These are phyloP conservation scores for Timema cristinae DNA, from an alignment of 2,888 invertebrate species.

Conservation along the genomic window DNA sequence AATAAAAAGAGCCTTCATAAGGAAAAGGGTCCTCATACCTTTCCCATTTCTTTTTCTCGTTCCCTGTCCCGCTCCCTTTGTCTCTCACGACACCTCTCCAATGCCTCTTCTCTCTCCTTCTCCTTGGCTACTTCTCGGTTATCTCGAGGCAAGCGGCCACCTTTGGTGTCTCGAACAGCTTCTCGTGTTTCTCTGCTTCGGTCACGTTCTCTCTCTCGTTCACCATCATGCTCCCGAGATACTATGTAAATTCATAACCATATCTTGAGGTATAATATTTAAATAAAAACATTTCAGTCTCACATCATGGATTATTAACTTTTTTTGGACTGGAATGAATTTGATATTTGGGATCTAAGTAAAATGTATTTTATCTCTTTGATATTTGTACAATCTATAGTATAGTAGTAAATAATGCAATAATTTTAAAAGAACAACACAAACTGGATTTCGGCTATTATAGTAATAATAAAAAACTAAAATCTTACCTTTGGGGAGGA, in stretches of 20 bases:
- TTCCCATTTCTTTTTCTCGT: constrained; percentile 29
- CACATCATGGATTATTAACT: neutral
- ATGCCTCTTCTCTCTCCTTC: constrained; percentile 60
- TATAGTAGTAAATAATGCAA: too few species aligned
- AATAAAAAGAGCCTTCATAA: too few species aligned
- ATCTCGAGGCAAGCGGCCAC: constrained; percentile 21
- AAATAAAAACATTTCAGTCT: constrained; percentile 12
- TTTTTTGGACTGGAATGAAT: too few species aligned
- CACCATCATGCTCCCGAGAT: constrained; percentile 21
- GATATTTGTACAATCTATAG: too few species aligned
- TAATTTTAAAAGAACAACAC: too few species aligned
- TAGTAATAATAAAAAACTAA: neutral
- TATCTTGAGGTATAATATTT: too few species aligned
- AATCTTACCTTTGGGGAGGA: constrained; percentile 22
- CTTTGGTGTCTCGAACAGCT: constrained; percentile 13
- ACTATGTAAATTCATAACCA: too few species aligned
- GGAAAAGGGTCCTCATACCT: constrained; percentile 22
- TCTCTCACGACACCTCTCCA: constrained; percentile 54
- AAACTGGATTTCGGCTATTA: too few species aligned
- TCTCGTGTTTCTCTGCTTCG: constrained; percentile 18
- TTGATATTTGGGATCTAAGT: too few species aligned
- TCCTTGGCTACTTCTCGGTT: constrained; percentile 54
- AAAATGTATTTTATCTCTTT: too few species aligned
- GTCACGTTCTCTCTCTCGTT: constrained; percentile 27
- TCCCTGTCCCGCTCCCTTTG: constrained; percentile 25